A percentile compares a stretch with the other conserved stretches of the same genome.
phyloP scores from a whole-genome alignment of 2,888 invertebrate species.

The Operophtera brumata region DNA sequence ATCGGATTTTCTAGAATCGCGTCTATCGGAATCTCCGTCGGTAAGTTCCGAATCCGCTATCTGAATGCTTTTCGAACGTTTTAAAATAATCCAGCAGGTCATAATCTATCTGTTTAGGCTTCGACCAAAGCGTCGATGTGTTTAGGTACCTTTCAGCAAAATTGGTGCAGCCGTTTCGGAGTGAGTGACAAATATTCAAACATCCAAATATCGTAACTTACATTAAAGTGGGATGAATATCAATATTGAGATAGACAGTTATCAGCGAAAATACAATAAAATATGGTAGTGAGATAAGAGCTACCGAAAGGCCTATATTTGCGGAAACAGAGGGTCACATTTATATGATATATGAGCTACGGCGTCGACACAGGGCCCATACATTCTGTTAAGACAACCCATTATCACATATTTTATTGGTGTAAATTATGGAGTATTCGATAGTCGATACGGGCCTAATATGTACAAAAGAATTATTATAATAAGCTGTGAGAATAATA shows the following conservation, averaged over 20 bases:
- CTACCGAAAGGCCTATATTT: constrained; percentile 5
- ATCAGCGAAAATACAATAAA: constrained; percentile 8
- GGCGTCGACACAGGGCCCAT: constrained; percentile 11
- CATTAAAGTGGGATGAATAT: background rate
- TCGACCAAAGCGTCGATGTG: too few species aligned
- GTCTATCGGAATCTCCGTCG: too few species aligned
- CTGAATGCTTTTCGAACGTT: too few species aligned
- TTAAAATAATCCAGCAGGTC: too few species aligned
- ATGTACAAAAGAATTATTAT: background rate
- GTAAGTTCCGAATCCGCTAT: too few species aligned
- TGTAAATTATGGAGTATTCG: constrained; percentile 16
- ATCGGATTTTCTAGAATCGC: too few species aligned
- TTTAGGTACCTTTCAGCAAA: too few species aligned
- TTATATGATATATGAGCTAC: constrained; percentile 11
- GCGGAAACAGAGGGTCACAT: constrained; percentile 18
- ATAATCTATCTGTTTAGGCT: too few species aligned
- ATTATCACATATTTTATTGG: constrained; percentile 21
- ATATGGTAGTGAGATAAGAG: background rate
- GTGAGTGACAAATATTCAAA: too few species aligned
- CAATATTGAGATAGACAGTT: constrained; percentile 4
- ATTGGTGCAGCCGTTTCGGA: too few species aligned
- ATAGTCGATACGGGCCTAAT: background rate
- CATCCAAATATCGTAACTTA: too few species aligned
- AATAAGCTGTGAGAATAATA: background rate
- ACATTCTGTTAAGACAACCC: constrained; percentile 20